Conservation (phyloP, 2,113 vertebrate species). For the Eretmochelys imbricata region DNA sequence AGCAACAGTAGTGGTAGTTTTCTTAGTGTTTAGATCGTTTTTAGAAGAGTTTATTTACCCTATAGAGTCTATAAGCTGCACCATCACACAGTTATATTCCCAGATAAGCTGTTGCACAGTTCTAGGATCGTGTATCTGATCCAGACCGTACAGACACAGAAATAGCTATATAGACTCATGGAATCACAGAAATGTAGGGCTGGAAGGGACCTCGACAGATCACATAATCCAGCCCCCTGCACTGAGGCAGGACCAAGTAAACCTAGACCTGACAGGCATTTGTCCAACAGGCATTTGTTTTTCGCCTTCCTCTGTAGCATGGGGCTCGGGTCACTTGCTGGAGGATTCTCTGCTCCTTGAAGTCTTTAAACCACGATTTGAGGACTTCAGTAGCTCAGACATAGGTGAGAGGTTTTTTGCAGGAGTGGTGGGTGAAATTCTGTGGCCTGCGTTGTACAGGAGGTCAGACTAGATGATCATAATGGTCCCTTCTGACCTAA, state of each 20-base stretch:
- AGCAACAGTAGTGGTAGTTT: not conserved
- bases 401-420: too few relatives aligned
- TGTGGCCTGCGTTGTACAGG: too few relatives aligned
- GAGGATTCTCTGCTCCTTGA: too few relatives aligned
- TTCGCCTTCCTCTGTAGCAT: too few relatives aligned
- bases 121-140: not conserved
- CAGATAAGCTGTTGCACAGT: not conserved
- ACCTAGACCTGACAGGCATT: not conserved
- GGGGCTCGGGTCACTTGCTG: too few relatives aligned
- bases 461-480: too few relatives aligned
- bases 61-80: rapidly evolving
- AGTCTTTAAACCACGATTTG: too few relatives aligned
- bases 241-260: not conserved
- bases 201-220: not conserved
- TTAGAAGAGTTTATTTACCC: not conserved
- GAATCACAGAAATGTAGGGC: not conserved
- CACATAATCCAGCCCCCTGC: not conserved
- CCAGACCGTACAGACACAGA: not conserved
- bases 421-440: too few relatives aligned
- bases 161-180: not conserved
- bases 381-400: too few relatives aligned
- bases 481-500: too few relatives aligned
- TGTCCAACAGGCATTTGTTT: not conserved
- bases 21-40: not conserved
- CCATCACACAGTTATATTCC: not conserved